Percentiles rank a stretch among this genome's conserved stretches.
Conservation (phyloP, 2,888 invertebrate species). For the Melieria picta region DNA sequence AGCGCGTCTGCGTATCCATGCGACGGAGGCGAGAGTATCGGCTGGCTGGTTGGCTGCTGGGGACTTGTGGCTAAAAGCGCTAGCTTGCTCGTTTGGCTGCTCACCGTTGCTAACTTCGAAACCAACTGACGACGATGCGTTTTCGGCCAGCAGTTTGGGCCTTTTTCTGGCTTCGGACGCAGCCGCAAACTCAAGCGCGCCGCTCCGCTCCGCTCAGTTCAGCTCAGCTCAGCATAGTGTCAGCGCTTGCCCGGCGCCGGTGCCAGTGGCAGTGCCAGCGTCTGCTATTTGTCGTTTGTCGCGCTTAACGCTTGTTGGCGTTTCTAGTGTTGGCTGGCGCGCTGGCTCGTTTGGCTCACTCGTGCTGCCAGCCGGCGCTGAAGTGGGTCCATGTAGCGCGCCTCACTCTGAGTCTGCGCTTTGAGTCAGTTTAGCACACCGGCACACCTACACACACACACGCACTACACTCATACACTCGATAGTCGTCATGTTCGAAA, state of each 20-base stretch:
- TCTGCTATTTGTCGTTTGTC: background rate
- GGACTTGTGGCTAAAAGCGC: conserved; percentile 16
- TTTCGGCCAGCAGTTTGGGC: conserved; percentile 37
- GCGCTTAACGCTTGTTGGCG: background rate
- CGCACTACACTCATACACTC: too few species aligned
- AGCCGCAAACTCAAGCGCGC: background rate
- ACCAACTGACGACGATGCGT: conserved; percentile 40
- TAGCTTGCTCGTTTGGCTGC: conserved; percentile 23
- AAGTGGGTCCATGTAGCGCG: too few species aligned
- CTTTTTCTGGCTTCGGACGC: conserved; percentile 21
- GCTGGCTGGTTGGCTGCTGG: conserved; percentile 4
- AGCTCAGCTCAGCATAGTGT: background rate
- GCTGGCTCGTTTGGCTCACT: background rate
- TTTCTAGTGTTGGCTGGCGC: background rate
- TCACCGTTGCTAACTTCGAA: conserved; percentile 40
- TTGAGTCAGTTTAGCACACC: too few species aligned
- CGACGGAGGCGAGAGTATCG: too few species aligned
- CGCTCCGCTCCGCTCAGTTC: background rate
- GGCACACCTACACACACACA: too few species aligned
- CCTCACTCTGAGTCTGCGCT: too few species aligned
- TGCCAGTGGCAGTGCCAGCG: background rate
- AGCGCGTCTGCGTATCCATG: too few species aligned
- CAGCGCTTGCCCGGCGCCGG: too few species aligned
- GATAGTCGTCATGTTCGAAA: too few species aligned
- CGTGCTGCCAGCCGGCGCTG: too few species aligned